Conservation (phyloP, 2,888 invertebrate genomes). For the Ferrisia virgata region DNA sequence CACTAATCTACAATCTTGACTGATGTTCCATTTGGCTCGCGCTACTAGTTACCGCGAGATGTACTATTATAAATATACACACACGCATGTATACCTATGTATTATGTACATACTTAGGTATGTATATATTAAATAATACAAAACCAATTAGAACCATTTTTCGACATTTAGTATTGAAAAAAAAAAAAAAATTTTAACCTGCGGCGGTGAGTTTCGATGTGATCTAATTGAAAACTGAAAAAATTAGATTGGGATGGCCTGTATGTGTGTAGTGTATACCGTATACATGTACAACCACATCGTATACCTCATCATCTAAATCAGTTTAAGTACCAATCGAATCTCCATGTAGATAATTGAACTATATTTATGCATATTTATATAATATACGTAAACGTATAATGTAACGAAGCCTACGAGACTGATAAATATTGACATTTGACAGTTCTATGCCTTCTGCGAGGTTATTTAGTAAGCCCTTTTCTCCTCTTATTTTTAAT, state of each 20-base stretch:
- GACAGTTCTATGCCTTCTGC: background rate
- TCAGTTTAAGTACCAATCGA: too few relatives aligned
- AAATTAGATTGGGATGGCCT: too few relatives aligned
- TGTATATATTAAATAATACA: background rate
- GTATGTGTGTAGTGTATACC: too few relatives aligned
- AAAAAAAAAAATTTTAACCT: background rate
- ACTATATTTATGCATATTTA: too few relatives aligned
- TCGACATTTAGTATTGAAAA: background rate
- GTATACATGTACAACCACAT: too few relatives aligned
- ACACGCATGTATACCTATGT: too few relatives aligned
- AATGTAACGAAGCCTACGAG: background rate
- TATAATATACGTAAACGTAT: background rate
- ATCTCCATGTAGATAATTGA: too few relatives aligned
- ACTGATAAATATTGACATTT: background rate
- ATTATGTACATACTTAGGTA: too few relatives aligned
- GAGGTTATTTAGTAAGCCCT: background rate
- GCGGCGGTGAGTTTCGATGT: background rate
- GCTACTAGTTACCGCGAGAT: constrained; percentile 3
- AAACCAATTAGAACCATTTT: background rate
- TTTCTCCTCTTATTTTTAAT: background rate
- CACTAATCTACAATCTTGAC: constrained; percentile 16
- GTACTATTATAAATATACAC: background rate
- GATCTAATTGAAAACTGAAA: background rate
- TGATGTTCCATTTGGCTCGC: constrained; percentile 10
- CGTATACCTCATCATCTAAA: too few relatives aligned